A percentile compares a stretch with the other conserved stretches of the same genome.
These are phyloP conservation scores for Pseudomyrmex concolor DNA, from an alignment of 1,140 invertebrate species.

Conservation along the genomic window DNA sequence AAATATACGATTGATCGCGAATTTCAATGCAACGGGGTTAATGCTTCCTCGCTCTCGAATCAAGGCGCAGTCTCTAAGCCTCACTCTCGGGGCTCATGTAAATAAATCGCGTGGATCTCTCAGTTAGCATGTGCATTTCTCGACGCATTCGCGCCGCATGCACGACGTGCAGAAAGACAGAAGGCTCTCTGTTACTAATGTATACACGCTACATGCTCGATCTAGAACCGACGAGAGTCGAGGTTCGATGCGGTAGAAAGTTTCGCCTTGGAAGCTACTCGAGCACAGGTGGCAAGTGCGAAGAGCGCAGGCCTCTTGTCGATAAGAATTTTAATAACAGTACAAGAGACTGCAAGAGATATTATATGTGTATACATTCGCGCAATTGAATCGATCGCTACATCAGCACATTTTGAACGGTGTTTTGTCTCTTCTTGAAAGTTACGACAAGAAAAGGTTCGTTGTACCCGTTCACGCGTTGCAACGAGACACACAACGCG, in stretches of 20 bases:
- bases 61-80: constrained; percentile 57
- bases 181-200: constrained; percentile 71
- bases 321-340: constrained; percentile 4
- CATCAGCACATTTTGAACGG: neutral
- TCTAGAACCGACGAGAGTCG: constrained; percentile 44
- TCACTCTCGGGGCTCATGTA: constrained; percentile 68
- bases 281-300: constrained; percentile 23
- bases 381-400: neutral
- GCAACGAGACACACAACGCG: constrained; percentile 35
- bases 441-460: constrained; percentile 62
- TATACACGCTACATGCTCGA: constrained; percentile 8
- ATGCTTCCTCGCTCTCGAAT: constrained; percentile 54
- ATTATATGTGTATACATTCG: neutral
- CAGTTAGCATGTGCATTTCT: constrained; percentile 49
- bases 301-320: neutral
- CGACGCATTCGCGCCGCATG: constrained; percentile 25
- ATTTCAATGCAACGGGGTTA: constrained; percentile 43
- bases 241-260: constrained; percentile 27
- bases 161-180: constrained; percentile 73
- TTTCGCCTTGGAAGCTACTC: constrained; percentile 42
- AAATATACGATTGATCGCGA: constrained; percentile 5
- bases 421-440: constrained; percentile 19
- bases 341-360: neutral
- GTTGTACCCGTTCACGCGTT: constrained; percentile 65
- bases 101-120: constrained; percentile 74